phyloP scores from a whole-genome alignment of 2,888 invertebrate species.

The Polyommatus iphigenia region DNA sequence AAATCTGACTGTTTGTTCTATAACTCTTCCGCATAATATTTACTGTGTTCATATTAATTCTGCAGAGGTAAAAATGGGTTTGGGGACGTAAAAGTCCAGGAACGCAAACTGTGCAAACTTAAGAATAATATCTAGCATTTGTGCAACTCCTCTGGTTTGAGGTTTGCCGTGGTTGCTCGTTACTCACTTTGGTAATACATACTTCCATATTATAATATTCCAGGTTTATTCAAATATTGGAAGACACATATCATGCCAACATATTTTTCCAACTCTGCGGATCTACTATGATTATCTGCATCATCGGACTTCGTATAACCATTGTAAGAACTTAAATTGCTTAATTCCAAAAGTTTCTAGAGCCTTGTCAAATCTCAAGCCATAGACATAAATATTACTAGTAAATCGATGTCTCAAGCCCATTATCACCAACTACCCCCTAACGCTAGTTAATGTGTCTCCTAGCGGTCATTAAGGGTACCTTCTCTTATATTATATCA shows the following conservation, averaged over 20 bases:
- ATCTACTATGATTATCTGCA: slow-evolving; percentile 70
- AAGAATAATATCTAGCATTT: background rate
- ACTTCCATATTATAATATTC: slow-evolving; percentile 36
- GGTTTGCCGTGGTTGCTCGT: background rate
- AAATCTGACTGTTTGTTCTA: too few species aligned
- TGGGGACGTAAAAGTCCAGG: too few species aligned
- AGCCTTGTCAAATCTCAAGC: background rate
- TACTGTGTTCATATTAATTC: too few species aligned
- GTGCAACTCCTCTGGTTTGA: too few species aligned
- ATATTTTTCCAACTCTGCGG: slow-evolving; percentile 78
- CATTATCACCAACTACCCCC: background rate
- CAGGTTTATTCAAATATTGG: slow-evolving; percentile 70
- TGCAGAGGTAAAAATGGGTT: too few species aligned
- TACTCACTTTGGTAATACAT: background rate
- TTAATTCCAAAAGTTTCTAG: background rate
- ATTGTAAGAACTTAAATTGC: slow-evolving; percentile 51
- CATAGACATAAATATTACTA: too few species aligned
- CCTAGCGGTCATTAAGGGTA: too few species aligned
- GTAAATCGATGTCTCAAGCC: too few species aligned
- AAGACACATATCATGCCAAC: slow-evolving; percentile 71
- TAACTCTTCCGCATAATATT: too few species aligned
- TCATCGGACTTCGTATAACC: slow-evolving; percentile 66
- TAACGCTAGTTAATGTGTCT: background rate
- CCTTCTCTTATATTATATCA: too few species aligned
- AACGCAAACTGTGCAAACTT: too few species aligned